Evolutionary conservation across 2,888 invertebrate genomes (phyloP).

Genomic region (Lasioglossum calceatum): DNA sequence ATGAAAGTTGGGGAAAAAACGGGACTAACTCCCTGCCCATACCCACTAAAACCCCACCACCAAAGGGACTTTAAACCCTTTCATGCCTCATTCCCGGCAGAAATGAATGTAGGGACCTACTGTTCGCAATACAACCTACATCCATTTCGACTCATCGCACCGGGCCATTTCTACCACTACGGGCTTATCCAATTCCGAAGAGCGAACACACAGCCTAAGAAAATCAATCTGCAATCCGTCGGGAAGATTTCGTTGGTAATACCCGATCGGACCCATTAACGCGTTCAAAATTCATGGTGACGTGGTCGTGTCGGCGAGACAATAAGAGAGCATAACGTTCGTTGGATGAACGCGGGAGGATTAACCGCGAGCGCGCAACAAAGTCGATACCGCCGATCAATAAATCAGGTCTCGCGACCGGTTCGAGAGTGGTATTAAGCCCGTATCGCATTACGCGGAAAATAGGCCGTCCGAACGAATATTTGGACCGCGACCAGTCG

Average conservation of each 20-base stretch:
- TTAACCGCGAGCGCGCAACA: conserved; percentile 57
- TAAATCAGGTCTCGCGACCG: conserved; percentile 69
- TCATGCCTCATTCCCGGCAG: no score
- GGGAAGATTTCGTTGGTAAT: conserved; percentile 33
- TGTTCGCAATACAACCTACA: no score
- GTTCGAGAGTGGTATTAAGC: conserved; percentile 68
- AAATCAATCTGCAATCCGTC: conserved; percentile 1
- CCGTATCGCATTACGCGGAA: conserved; percentile 72
- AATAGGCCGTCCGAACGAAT: conserved; percentile 70
- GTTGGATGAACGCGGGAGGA: conserved; percentile 43
- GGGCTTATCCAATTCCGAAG: no score
- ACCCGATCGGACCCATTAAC: conserved; percentile 53
- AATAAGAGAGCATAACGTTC: conserved; percentile 59
- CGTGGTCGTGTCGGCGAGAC: conserved; percentile 55
- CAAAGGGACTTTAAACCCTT: no score
- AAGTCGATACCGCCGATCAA: conserved; percentile 72
- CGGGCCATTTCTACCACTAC: no score
- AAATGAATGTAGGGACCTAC: no score
- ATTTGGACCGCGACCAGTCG: conserved; percentile 73
- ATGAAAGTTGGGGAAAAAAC: no score
- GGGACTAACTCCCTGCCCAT: no score
- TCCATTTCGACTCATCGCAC: no score
- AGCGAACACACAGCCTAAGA: background rate
- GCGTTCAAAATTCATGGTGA: conserved; percentile 58
- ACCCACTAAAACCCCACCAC: no score